Evolutionary conservation across 2,113 vertebrate genomes (phyloP).

Genomic region (Semnornis frantzii): DNA sequence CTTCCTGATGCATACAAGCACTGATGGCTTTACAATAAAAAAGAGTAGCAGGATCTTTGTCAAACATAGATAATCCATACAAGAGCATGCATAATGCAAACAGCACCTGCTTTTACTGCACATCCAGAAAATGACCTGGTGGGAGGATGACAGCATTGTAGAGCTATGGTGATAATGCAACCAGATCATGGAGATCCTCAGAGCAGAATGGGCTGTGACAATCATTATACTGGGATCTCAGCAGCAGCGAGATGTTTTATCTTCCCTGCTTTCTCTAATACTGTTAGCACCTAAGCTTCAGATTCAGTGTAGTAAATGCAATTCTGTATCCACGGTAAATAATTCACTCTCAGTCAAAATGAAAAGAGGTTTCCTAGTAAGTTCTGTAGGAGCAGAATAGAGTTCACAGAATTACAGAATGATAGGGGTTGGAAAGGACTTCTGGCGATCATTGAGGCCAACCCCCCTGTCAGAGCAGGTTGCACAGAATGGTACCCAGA

Average conservation of each 20-base stretch:
- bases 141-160: not conserved
- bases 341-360: not conserved
- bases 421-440: too few species aligned
- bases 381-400: not conserved
- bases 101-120: not conserved
- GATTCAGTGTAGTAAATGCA: not conserved
- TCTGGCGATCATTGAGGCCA: too few species aligned
- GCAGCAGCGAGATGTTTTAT: not conserved
- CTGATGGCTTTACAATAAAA: not conserved
- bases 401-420: not conserved
- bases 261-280: not conserved
- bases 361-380: not conserved
- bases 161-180: not conserved
- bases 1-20: accelerated
- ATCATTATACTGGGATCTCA: not conserved
- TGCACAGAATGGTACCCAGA: too few species aligned
- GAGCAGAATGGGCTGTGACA: not conserved
- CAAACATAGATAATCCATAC: not conserved
- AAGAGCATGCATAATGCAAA: not conserved
- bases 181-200: accelerated
- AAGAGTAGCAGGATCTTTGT: not conserved
- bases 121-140: not conserved
- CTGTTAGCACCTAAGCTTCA: not conserved
- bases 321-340: not conserved
- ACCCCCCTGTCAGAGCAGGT: too few species aligned